Base-by-base conservation (phyloP, 2,888 invertebrate species). In the Epistrophe eligans region DNA sequence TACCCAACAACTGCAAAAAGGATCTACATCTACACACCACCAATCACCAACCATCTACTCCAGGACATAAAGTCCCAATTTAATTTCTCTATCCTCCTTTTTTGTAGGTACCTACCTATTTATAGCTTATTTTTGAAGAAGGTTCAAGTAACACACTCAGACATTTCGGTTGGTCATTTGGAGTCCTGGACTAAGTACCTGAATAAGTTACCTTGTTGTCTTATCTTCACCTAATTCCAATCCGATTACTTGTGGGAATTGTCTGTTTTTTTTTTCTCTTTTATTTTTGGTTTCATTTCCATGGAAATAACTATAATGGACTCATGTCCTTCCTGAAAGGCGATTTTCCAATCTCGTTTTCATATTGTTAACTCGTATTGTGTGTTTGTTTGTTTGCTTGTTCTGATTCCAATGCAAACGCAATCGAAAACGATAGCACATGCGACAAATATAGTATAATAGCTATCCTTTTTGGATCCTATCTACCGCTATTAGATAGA, bases 211-310 rank as follows among this genome's bases (percentile, higher is more conserved):
- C 72, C 67, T 67, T 35, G 45, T 60, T 73, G 67, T 73, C 66
- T 70, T 70, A 79, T 72, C 72, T 72, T 58, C 60, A 60, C 74
- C 24, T 50, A 73, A 15, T 74, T 73, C 13, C 43, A 62, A 76
- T 74, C 52, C 74, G 74, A 80, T 80, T 74, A 80, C 80, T 48
- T 62, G 48, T 62, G 62, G 70, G 76, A 77, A 64, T 81, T 76
- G 80, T 74, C 66, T 55, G 62, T 70, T 9, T 48, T 24, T 24
- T 19, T 70, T 9, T 48, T 24, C 3, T 19, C 17, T 38, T 50
- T 38, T 66, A 19, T 62, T 70, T 43, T 58, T 52, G 77, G 72
- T 77, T 66, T 77, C 64, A 67, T 55, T 81, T 48, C 76, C 24
- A 64, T 55, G 38, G 48, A 52, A 35, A 43, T 43, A 35, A 43